Conservation (phyloP, 2,113 vertebrate species). For the Gallinago undulata region DNA sequence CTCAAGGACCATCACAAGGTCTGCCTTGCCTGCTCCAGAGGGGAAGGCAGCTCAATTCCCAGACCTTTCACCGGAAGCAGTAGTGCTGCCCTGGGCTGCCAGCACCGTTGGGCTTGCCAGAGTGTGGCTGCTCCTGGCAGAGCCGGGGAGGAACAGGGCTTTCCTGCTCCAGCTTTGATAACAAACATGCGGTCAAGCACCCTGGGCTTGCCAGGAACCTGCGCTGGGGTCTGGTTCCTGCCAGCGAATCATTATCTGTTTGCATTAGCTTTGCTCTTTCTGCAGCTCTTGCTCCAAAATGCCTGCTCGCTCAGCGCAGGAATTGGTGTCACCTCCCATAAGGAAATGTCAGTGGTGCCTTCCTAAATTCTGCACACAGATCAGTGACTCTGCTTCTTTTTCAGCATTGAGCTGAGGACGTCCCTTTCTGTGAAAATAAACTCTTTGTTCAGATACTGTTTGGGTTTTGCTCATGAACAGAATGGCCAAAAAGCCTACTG, state of each 20-base stretch:
- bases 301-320: neutral
- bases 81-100: neutral
- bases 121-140: neutral
- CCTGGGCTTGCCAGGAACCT: rapidly evolving
- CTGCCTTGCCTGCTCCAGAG: neutral
- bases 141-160: neutral
- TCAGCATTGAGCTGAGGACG: neutral
- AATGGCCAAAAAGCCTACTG: neutral
- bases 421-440: neutral
- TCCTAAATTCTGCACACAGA: neutral
- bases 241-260: neutral
- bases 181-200: neutral
- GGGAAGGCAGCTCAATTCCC: neutral
- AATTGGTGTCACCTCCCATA: neutral
- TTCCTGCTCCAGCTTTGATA: neutral
- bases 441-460: neutral
- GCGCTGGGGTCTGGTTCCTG: neutral
- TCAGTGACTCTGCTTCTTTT: neutral
- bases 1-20: neutral
- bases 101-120: rapidly evolving
- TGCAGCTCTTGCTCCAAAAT: neutral
- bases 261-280: neutral
- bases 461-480: neutral
- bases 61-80: neutral
- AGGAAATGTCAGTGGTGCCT: neutral